A percentile compares a stretch with the other conserved stretches of the same genome.
phyloP scores from a whole-genome alignment of 2,888 invertebrate genomes.

The Drosophila diplacantha region DNA sequence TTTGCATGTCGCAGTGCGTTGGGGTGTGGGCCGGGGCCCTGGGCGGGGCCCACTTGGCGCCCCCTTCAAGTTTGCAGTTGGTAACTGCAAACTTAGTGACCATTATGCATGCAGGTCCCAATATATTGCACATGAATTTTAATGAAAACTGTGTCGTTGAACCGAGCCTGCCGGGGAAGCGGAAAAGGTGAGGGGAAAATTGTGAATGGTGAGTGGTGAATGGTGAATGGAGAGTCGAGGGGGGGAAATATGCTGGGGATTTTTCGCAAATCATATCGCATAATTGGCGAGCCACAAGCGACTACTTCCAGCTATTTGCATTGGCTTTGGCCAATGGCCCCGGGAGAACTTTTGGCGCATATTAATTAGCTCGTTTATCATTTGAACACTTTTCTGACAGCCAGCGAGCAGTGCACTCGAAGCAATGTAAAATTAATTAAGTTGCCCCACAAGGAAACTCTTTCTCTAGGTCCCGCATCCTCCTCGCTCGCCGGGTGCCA shows the following conservation, averaged over 20 bases:
- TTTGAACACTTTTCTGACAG: slow-evolving; percentile 64
- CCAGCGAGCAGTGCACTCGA: slow-evolving; percentile 41
- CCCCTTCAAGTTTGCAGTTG: slow-evolving; percentile 16
- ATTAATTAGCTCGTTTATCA: slow-evolving; percentile 72
- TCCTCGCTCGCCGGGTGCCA: slow-evolving; percentile 2
- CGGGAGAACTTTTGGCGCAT: slow-evolving; percentile 53
- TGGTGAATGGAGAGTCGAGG: neutral
- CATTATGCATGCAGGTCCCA: slow-evolving; percentile 70
- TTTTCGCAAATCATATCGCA: slow-evolving; percentile 57
- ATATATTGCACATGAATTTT: slow-evolving; percentile 71
- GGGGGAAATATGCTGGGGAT: slow-evolving; percentile 25
- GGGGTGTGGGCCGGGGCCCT: slow-evolving; percentile 1
- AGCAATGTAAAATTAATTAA: slow-evolving; percentile 70
- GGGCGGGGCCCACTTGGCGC: slow-evolving; percentile 55
- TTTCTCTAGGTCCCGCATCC: slow-evolving; percentile 20
- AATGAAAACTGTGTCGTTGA: slow-evolving; percentile 62
- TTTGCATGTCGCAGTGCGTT: slow-evolving; percentile 50
- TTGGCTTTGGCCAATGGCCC: slow-evolving; percentile 28
- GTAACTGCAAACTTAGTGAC: slow-evolving; percentile 65
- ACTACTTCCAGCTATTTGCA: slow-evolving; percentile 38
- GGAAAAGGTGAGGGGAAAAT: neutral
- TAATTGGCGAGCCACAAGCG: slow-evolving; percentile 50
- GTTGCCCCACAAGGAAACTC: slow-evolving; percentile 58
- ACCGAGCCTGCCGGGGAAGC: slow-evolving; percentile 15
- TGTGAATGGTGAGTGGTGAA: neutral